Conservation (phyloP, 1,140 invertebrate species). For the Drosophila subobscura region DNA sequence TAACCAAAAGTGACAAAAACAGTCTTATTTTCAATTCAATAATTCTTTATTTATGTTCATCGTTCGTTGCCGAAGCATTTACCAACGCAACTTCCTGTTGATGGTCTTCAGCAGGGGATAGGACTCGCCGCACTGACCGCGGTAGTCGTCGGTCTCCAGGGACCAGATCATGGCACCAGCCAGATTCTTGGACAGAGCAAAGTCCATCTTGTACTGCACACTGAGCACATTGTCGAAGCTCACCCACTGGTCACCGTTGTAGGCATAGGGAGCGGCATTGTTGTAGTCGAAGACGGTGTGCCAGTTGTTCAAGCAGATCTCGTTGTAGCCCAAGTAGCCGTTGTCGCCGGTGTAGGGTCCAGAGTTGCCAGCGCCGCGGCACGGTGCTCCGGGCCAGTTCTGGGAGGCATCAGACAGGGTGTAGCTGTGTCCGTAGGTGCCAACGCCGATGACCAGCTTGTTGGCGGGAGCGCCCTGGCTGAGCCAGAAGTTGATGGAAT, state of each 20-base stretch:
- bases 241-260: constrained; percentile 83
- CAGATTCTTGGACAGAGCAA: constrained; percentile 84
- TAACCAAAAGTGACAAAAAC: too few species aligned
- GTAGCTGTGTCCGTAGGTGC: constrained; percentile 88
- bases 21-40: background rate
- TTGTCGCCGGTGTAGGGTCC: constrained; percentile 88
- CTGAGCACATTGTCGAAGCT: constrained; percentile 82
- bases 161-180: constrained; percentile 93
- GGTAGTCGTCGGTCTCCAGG: constrained; percentile 90
- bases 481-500: constrained; percentile 76
- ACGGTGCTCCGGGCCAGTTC: constrained; percentile 85
- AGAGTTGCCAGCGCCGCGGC: constrained; percentile 85
- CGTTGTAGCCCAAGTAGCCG: constrained; percentile 91
- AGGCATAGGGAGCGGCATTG: constrained; percentile 74
- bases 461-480: constrained; percentile 75
- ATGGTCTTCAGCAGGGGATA: constrained; percentile 84
- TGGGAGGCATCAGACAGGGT: constrained; percentile 84
- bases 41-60: background rate
- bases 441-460: constrained; percentile 88
- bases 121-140: constrained; percentile 86
- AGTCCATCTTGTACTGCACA: constrained; percentile 79
- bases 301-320: constrained; percentile 84
- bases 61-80: background rate
- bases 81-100: constrained; percentile 76
- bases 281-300: constrained; percentile 46